Evolutionary conservation across 2,797 vertebrate species (phyloP), one percentile per base, ranked within the genome.

Genomic region (Karalla daura): DNA sequence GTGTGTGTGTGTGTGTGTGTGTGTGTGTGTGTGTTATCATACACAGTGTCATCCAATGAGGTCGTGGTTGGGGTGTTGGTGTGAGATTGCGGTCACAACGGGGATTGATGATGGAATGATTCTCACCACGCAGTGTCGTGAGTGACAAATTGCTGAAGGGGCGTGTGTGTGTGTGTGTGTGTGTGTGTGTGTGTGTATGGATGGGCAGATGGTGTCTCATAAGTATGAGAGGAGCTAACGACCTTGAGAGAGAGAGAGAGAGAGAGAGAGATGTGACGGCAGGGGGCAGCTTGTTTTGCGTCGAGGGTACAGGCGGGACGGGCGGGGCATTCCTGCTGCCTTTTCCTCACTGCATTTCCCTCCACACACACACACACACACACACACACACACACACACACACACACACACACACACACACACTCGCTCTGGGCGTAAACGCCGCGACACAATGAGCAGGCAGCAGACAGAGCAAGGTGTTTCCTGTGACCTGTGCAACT

Each of bases 401-500:
- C 40, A 32, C 23, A 53, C 39, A 50, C 51, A n/a, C 20, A 54
- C 18, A 46, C 32, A 28, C 40, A 21, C 45, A 44, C 27, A 32
- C 51, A 32, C 64, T 40, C 23, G 15, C 40, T 32, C 11, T 35
- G 66, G 74, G 78, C 20, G 80, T 74, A 78, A 63, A 70, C 77
- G 44, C 24, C 40, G 72, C 49, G 1, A 85, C 78, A 88, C 91
- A 89, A 89, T 89, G 74, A 86, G 69, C 72, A 62, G 56, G 45
- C 69, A 41, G 73, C 76, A 73, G 50, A 68, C 45, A 36, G 64
- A 83, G 56, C 91, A 92, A 92, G 91, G 91, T 93, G 91, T 87
- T 93, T 92, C 93, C 92, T 93, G 88, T 85, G 79, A 85, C 87
- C 82, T 81, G 77, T 61, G 52, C 27, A 35, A 67, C 72, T 78